Base-by-base conservation (phyloP, 2,888 invertebrate genomes). In the Melinaea marsaeus region DNA sequence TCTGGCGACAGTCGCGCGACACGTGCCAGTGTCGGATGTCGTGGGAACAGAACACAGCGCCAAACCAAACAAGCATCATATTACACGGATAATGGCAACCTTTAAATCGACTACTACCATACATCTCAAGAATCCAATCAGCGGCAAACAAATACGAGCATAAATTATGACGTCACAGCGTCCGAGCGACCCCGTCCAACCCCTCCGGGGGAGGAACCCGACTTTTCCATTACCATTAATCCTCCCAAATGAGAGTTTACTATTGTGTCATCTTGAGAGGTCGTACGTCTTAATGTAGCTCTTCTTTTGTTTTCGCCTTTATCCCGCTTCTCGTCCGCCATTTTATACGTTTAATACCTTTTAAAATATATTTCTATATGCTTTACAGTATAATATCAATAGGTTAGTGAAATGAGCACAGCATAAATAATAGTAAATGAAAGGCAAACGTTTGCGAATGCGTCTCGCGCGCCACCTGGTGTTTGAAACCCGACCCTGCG, bases 161-260 rank as follows among this genome's bases (percentile, higher is more conserved):
- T 67, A 67, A 69, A 67, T 69, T 67, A 67, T 67, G 62, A 69
- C 67, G 48, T 62, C 60, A 66, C 55, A 69, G 66, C 67, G 48
- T 57, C 68, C 69, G 72, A 72, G 70, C 69, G 68, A 69, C 63
- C 55, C 59, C 62, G 69, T 69, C 69, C 71, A 67, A 66, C 66
- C 66, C 59, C 64, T 63, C 68, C 60, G n/a, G 48, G 63, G 57
- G 60, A 62, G 64, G 65, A 74, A 81, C 80, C 77, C 77, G 80
- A 80, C 79, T 80, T 80, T 80, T 81, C 81, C 81, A 81, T 81
- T 81, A 81, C 74, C 81, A 80, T 80, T 81, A 81, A 81, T 81
- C 79, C 79, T 74, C 68, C 72, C 72, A 75, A 78, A 78, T 74
- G 77, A 78, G 78, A 76, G 69, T 78, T 78, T 78, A 78, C 77